Conservation (phyloP, 2,888 invertebrate genomes). For the Suillia variegata region DNA sequence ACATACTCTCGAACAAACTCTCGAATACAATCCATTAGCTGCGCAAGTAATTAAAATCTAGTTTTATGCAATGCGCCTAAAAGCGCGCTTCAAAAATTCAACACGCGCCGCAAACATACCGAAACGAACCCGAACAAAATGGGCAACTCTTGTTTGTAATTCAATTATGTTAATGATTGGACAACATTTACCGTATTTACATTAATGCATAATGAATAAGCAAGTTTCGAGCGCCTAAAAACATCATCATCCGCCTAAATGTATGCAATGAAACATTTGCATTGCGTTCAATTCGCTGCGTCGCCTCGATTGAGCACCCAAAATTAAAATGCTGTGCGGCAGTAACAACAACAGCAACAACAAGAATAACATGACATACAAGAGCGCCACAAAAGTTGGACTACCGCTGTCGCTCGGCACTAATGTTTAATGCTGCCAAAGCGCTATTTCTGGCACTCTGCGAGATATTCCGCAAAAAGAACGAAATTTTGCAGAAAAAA, state of each 20-base stretch:
- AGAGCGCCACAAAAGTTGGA: no score
- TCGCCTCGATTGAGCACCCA: not conserved
- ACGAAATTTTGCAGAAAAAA: not conserved
- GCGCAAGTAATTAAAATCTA: constrained; percentile 48
- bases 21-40: constrained; percentile 49
- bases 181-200: constrained; percentile 60
- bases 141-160: constrained; percentile 53
- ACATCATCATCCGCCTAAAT: constrained; percentile 25
- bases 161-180: constrained; percentile 60
- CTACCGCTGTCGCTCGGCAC: not conserved
- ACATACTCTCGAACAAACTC: no score
- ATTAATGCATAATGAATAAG: constrained; percentile 60
- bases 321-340: constrained; percentile 9
- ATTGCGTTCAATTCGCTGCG: not conserved
- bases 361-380: constrained; percentile 2
- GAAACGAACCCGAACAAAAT: not conserved
- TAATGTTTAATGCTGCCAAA: not conserved
- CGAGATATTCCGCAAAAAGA: not conserved
- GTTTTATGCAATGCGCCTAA: constrained; percentile 43
- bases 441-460: no score
- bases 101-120: not conserved
- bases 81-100: constrained; percentile 8
- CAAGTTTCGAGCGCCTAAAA: constrained; percentile 27
- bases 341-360: constrained; percentile 9
- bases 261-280: constrained; percentile 29